Evolutionary conservation across 2,888 invertebrate genomes (phyloP).

Genomic region (Netelia virgata): DNA sequence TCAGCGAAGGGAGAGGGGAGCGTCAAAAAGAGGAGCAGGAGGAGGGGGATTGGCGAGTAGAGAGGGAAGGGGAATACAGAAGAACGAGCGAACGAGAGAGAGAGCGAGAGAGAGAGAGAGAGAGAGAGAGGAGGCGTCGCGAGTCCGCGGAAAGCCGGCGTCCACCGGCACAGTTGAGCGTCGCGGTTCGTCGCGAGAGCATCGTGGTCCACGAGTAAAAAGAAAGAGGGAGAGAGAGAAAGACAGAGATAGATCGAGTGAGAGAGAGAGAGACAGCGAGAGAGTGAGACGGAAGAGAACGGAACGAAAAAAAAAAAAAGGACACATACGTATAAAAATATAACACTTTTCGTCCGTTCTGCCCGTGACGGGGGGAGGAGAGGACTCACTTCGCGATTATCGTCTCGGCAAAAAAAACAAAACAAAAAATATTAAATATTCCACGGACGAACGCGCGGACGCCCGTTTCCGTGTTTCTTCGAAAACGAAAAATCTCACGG

Average conservation of each 20-base stretch:
- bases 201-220: conserved; percentile 62
- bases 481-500: background rate
- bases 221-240: background rate
- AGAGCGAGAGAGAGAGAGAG: conserved; percentile 21
- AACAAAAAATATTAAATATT: background rate
- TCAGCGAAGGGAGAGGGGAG: conserved; percentile 50
- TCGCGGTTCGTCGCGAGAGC: conserved; percentile 78
- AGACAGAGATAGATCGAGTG: background rate
- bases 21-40: conserved; percentile 25
- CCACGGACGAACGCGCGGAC: background rate
- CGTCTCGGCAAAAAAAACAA: background rate
- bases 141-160: conserved; percentile 79
- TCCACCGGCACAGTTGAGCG: conserved; percentile 82
- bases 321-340: background rate
- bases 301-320: background rate
- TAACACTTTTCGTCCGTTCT: background rate
- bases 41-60: conserved; percentile 38
- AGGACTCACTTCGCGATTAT: background rate
- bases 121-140: conserved; percentile 75
- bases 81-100: conserved; percentile 10
- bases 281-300: background rate
- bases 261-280: background rate
- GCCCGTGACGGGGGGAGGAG: background rate
- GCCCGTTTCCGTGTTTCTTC: background rate
- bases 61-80: background rate